Evolutionary conservation across 2,113 vertebrate species (phyloP), one percentile per base, ranked within the genome.

Genomic region (Tiliqua scincoides): DNA sequence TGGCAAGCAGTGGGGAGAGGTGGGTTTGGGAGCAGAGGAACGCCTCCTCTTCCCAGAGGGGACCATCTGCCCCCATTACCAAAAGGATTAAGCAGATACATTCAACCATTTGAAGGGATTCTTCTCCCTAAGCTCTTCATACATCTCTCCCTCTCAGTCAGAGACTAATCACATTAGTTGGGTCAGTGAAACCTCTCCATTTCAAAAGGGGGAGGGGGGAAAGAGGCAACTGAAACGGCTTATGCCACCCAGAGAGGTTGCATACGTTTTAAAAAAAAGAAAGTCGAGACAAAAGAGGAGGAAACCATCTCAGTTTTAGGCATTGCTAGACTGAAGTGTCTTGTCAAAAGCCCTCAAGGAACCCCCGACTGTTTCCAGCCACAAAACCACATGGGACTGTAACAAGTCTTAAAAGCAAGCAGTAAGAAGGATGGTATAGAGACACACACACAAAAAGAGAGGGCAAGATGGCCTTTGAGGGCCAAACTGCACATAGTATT

Each of bases 101-200:
- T 97, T 96, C 96, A 97, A 96, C 96, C 97, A 95, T 94, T 96
- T 95, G 96, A 97, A 97, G 96, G 96, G 94, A 97, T 96, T 93
- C 90, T 93, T 80, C 79, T 62, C 78, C n/a, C 91, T 96, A 96
- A 97, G 93, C 95, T 95, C 94, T 98, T 97, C 97, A 97, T 97
- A 96, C 90, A 93, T 96, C 95, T 97, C 95, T 97, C 95, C 95
- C 95, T 95, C 94, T 97, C 93, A 94, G 95, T 97, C 95, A 93
- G 43, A 48, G 78, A 94, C 97, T 98, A 98, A 98, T 98, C 98
- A 98, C 98, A 98, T 98, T 98, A 98, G 97, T 96, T 98, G 98
- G 98, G 97, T 98, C 96, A 97, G 96, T 91, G 97, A 95, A 97
- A 95, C 92, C 88, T 95, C 93, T 32, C 30, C 95, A 95, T 96